phyloP scores from a whole-genome alignment of 2,797 vertebrate genomes.

The Characodon lateralis region DNA sequence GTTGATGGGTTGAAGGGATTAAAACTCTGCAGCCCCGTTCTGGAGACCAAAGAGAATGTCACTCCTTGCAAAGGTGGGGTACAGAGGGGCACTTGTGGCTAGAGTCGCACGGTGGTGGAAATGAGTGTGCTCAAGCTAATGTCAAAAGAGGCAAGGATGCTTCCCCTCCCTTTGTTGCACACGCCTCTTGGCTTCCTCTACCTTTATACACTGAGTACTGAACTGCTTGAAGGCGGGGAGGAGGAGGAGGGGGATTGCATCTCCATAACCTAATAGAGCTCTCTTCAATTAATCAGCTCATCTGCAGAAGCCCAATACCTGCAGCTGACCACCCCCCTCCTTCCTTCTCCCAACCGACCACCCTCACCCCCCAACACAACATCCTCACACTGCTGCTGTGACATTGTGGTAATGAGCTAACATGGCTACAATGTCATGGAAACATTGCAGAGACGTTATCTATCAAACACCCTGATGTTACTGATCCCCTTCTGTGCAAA shows the following conservation, averaged over 20 bases:
- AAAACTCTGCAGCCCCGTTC: slow-evolving; percentile 76
- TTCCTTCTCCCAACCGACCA: slow-evolving; percentile 12
- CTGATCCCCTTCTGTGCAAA: slow-evolving; percentile 78
- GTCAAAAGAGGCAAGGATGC: slow-evolving; percentile 71
- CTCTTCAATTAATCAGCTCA: slow-evolving; percentile 83
- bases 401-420: slow-evolving; percentile 84
- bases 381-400: slow-evolving; percentile 76
- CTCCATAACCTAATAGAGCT: slow-evolving; percentile 82
- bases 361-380: slow-evolving; percentile 69
- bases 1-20: slow-evolving; percentile 75
- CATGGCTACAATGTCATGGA: slow-evolving; percentile 82
- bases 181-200: slow-evolving; percentile 49
- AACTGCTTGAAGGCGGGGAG: slow-evolving; percentile 23
- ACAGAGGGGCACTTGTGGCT: slow-evolving; percentile 70
- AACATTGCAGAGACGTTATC: slow-evolving; percentile 79
- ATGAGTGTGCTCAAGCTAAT: slow-evolving; percentile 67
- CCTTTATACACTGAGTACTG: slow-evolving; percentile 65
- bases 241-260: slow-evolving; percentile 47
- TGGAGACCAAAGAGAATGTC: slow-evolving; percentile 70
- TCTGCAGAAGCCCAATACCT: slow-evolving; percentile 79
- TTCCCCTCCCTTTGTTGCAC: slow-evolving; percentile 35
- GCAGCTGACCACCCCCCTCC: slow-evolving; percentile 59
- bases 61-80: slow-evolving; percentile 61
- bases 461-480: slow-evolving; percentile 81
- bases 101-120: slow-evolving; percentile 58